These are phyloP conservation scores for Nematostella vectensis DNA, from an alignment of 92 coral and sea anemone genomes.

Conservation along the genomic window DNA sequence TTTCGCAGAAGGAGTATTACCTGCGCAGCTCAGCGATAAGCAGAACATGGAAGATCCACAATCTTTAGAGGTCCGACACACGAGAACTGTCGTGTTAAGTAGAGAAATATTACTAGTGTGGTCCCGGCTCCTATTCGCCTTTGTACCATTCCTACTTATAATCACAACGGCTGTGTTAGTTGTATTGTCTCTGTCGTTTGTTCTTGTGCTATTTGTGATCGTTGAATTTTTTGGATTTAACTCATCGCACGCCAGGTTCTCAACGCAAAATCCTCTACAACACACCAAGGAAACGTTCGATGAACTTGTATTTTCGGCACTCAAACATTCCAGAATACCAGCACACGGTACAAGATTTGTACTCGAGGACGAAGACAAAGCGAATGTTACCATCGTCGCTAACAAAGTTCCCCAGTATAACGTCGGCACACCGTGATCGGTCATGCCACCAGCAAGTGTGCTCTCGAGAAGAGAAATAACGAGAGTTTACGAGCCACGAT, in stretches of 20 bases:
- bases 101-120: conserved; percentile 2
- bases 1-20: neutral
- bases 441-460: neutral
- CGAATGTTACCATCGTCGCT: conserved; percentile 2
- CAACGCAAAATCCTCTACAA: neutral
- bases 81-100: too few species aligned
- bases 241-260: neutral
- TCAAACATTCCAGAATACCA: conserved; percentile 3
- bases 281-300: neutral
- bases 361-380: conserved; percentile 12
- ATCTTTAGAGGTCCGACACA: neutral
- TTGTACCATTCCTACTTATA: neutral
- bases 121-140: neutral
- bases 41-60: too few species aligned
- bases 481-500: neutral
- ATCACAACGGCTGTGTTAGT: neutral
- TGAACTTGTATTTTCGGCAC: neutral
- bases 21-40: conserved; percentile 7
- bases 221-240: neutral
- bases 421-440: too few species aligned
- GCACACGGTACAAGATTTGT: neutral
- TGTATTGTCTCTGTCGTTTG: neutral
- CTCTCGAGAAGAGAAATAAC: neutral
- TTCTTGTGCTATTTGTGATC: conserved; percentile 4
- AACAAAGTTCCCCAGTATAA: conserved; percentile 1